Conservation (phyloP, 2,888 invertebrate species). For the Trisateles emortualis region DNA sequence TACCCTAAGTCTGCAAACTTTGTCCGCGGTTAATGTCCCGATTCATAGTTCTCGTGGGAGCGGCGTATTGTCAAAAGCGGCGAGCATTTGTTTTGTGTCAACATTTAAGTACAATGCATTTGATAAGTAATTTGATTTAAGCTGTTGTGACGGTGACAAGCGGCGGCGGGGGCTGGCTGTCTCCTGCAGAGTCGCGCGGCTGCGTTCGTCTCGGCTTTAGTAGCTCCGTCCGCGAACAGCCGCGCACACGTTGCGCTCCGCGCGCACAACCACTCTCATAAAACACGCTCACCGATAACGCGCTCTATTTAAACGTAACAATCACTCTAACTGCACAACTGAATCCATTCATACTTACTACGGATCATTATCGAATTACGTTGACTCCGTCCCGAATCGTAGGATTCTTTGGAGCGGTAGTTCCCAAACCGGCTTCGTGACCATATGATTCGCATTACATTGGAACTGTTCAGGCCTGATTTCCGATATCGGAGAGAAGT, state of each 20-base stretch:
- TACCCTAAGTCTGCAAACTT: constrained; percentile 25
- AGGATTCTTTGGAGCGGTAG: constrained; percentile 45
- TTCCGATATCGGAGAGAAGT: constrained; percentile 66
- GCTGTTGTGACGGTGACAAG: constrained; percentile 59
- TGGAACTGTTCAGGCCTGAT: constrained; percentile 62
- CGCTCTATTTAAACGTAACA: constrained; percentile 75
- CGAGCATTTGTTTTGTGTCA: constrained; percentile 68
- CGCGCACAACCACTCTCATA: constrained; percentile 41
- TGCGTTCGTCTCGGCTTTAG: constrained; percentile 55
- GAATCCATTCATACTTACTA: constrained; percentile 55
- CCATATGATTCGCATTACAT: constrained; percentile 73
- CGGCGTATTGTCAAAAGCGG: constrained; percentile 58
- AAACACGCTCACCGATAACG: constrained; percentile 69
- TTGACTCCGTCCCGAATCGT: constrained; percentile 47
- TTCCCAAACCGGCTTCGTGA: constrained; percentile 70
- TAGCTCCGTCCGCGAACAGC: constrained; percentile 72
- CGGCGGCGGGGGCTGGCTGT: constrained; percentile 62
- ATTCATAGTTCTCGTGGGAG: constrained; percentile 73
- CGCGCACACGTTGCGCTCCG: constrained; percentile 71
- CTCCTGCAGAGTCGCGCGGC: constrained; percentile 42
- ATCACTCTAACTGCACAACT: constrained; percentile 65
- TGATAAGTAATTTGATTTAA: constrained; percentile 79
- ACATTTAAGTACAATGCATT: constrained; percentile 66
- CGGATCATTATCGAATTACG: constrained; percentile 51
- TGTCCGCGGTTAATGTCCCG: constrained; percentile 49